These are phyloP conservation scores for Corythoichthys intestinalis DNA, from an alignment of 2,113 vertebrate species.

Conservation along the genomic window DNA sequence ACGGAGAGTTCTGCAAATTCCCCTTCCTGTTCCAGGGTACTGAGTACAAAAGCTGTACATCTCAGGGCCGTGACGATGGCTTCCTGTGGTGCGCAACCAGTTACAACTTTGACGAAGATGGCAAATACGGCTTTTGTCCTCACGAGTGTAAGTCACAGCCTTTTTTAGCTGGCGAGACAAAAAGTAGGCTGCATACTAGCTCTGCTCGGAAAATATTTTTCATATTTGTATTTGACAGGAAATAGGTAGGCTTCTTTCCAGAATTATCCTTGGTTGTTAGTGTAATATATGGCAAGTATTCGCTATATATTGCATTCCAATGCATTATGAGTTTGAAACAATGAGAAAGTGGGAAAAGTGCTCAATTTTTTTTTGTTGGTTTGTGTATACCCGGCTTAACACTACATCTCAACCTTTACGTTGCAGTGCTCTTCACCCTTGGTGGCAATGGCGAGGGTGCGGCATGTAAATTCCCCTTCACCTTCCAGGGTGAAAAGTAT, in stretches of 20 bases:
- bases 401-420: constrained; percentile 7
- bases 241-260: constrained; percentile 30
- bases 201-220: constrained; percentile 10
- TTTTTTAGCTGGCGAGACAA: background rate
- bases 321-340: too few relatives aligned
- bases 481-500: constrained; percentile 83
- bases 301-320: too few relatives aligned
- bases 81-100: constrained; percentile 97
- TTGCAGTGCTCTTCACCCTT: constrained; percentile 87
- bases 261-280: too few relatives aligned
- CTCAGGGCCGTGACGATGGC: constrained; percentile 85
- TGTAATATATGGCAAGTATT: too few relatives aligned
- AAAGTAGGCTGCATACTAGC: background rate
- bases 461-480: constrained; percentile 95
- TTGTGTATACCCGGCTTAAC: background rate
- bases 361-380: background rate
- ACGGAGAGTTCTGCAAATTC: constrained; percentile 96
- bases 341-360: too few relatives aligned
- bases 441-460: constrained; percentile 87
- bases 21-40: constrained; percentile 91
- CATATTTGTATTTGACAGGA: constrained; percentile 39
- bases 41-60: constrained; percentile 90
- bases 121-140: constrained; percentile 97
- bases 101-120: constrained; percentile 89
- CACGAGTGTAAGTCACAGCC: constrained; percentile 86